Evolutionary conservation across 2,888 invertebrate genomes (phyloP).

Genomic region (Camponotus fellah): DNA sequence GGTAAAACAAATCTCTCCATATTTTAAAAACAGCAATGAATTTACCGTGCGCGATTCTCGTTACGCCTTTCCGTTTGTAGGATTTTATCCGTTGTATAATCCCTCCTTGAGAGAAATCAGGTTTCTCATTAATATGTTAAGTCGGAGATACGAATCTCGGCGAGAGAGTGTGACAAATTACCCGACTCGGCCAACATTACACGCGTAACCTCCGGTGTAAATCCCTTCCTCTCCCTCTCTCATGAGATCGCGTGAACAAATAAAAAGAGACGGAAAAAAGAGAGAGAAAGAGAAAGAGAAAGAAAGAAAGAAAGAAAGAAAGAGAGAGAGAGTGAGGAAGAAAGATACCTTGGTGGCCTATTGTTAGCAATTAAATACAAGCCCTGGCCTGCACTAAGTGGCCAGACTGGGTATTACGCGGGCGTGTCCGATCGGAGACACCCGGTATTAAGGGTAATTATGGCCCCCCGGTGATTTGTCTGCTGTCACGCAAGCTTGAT

Average conservation of each 20-base stretch:
- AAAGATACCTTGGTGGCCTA: neutral
- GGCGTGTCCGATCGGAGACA: slow-evolving; percentile 47
- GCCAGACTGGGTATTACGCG: slow-evolving; percentile 40
- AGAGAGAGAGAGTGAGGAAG: neutral
- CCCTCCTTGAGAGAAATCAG: slow-evolving; percentile 31
- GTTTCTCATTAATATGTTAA: slow-evolving; percentile 48
- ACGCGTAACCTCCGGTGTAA: slow-evolving; percentile 14
- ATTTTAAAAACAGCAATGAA: slow-evolving; percentile 29
- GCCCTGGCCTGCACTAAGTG: slow-evolving; percentile 33
- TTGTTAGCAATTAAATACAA: slow-evolving; percentile 47
- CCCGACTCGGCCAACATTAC: slow-evolving; percentile 2
- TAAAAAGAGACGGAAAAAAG: slow-evolving; percentile 24
- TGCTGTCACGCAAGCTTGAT: slow-evolving; percentile 51
- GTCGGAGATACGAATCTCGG: slow-evolving; percentile 45
- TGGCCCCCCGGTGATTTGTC: slow-evolving; percentile 49
- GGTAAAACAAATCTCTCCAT: slow-evolving; percentile 13
- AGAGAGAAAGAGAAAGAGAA: neutral
- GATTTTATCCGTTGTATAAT: slow-evolving; percentile 26
- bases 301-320: slow-evolving; percentile 3
- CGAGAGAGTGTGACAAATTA: slow-evolving; percentile 43
- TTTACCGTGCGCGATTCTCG: slow-evolving; percentile 5
- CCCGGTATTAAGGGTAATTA: slow-evolving; percentile 51
- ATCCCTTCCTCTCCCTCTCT: neutral
- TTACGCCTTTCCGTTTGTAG: slow-evolving; percentile 15
- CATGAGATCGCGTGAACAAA: slow-evolving; percentile 36